Evolutionary conservation across 2,888 invertebrate species (phyloP), one percentile per base, ranked within the genome.

Genomic region (Sarcophaga caerulescens): DNA sequence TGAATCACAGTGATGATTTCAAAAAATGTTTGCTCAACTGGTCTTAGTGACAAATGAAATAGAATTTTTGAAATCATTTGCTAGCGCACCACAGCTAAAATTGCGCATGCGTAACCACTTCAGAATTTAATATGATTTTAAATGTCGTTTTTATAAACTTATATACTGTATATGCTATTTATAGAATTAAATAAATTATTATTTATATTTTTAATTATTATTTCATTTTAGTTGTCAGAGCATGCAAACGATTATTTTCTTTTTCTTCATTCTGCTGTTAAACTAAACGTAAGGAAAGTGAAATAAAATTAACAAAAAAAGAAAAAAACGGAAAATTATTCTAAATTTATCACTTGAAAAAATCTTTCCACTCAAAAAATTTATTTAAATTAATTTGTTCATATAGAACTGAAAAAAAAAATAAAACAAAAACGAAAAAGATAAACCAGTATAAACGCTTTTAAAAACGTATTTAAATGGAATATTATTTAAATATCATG

Each of bases 101-200:
- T 79, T 69, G 74, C 78, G 83, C 83, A 78, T 74, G 83, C 83
- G 74, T 79, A 74, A 83, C 78, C 52, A 68, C 57, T 19, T 11
- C 23, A 21, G 14, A 70, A 65, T 35, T n/a, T 52, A 66, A 19
- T 45, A 23, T 12, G 12, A 12, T 52, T 35, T 71, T 57, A 59
- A 35, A 35, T 35, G 35, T 35, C 2, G 35, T 35, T 35, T 35
- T 10, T 35, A 10, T 8, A 10, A 10, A 10, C 35, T 8, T 10
- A 35, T 0, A 10, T 35, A 25, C 21, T 52, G 52, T 19, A 69
- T 10, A 21, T 52, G 17, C 1, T 73, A 62, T 62, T 44, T 60
- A 44, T 62, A 14, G 14, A 35, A 35, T 35, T 10, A 35, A 60
- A 19, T 60, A 60, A 60, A 60, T 17, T 3, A 19, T n/a, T 35